Evolutionary conservation across 2,797 vertebrate species (phyloP), one percentile per base, ranked within the genome.

Genomic region (Melanogrammus aeglefinus): DNA sequence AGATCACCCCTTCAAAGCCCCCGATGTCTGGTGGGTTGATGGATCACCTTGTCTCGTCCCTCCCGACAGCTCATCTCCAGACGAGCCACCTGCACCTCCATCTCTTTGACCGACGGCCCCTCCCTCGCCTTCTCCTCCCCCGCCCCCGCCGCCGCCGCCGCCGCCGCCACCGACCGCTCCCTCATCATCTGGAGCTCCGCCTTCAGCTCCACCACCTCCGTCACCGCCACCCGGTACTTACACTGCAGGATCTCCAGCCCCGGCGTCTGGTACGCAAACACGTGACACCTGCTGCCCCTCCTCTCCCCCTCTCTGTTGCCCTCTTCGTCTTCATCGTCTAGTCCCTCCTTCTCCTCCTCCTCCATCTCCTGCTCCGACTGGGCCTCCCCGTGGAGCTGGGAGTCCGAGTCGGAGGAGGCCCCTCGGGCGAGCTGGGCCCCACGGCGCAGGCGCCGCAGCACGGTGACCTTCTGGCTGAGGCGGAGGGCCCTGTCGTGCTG

Each of bases 181-280:
- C 95, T 96, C 79, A 97, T 94, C 81, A 91, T 89, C 89, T 96
- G 97, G 77, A 99, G 90, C 92, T 98, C 96, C 0, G 95, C 95
- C 90, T 98, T 98, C 57, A 99, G 94, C 83, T 97, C 96, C 24
- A 98, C 96, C 84, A 98, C 97, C 86, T 99, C 97, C 0, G 95
- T 97, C 79, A 98, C 96, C 0, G 97, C 97, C 81, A 99, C 95
- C 76, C 95, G 95, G 86, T 99, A 99, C 91, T 99, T 99, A 88
- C 96, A 97, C 81, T 98, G 97, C 27, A 99, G 88, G 78, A 99
- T 96, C 90, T 99, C 97, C 75, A 97, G 88, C 74, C 96, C 96
- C 0, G 96, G 95, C 1, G 95, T 96, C 86, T 97, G 96, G 79
- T 89, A 88, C 24, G 84, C 79, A 79, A 92, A 90, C 18, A 76